phyloP scores from a whole-genome alignment of 2,888 invertebrate genomes.

The Embidobia sp. region DNA sequence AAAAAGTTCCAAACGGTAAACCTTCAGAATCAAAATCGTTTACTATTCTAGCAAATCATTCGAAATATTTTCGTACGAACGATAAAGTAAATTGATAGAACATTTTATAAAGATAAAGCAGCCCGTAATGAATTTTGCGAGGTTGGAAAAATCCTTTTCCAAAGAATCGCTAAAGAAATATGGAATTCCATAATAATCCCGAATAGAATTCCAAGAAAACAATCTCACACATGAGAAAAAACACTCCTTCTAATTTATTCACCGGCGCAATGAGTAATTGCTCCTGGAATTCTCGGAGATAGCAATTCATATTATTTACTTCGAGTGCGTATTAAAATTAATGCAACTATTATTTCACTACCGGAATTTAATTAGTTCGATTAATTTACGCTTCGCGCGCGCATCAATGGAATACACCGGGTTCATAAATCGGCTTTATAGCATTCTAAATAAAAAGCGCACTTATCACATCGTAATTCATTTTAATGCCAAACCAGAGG shows the following conservation, averaged over 20 bases:
- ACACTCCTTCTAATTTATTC: conserved; percentile 26
- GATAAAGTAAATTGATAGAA: no score
- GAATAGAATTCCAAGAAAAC: conserved; percentile 45
- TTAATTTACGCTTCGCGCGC: conserved; percentile 47
- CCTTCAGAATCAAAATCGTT: no score
- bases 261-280: conserved; percentile 32
- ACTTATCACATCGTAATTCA: conserved; percentile 51
- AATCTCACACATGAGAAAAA: conserved; percentile 38
- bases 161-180: conserved; percentile 8
- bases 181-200: conserved; percentile 30
- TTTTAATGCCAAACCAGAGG: conserved; percentile 23
- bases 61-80: no score
- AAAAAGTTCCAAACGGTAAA: no score
- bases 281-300: conserved; percentile 30
- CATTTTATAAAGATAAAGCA: no score
- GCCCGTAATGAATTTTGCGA: no score
- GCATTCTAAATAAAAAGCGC: conserved; percentile 12
- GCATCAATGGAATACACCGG: conserved; percentile 28
- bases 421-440: conserved; percentile 42
- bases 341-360: conserved; percentile 56
- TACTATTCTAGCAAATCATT: no score
- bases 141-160: background rate
- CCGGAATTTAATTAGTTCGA: conserved; percentile 53
- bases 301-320: conserved; percentile 50
- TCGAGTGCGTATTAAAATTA: conserved; percentile 40